phyloP scores from a whole-genome alignment of 2,113 vertebrate genomes.

The Podarcis cretensis region DNA sequence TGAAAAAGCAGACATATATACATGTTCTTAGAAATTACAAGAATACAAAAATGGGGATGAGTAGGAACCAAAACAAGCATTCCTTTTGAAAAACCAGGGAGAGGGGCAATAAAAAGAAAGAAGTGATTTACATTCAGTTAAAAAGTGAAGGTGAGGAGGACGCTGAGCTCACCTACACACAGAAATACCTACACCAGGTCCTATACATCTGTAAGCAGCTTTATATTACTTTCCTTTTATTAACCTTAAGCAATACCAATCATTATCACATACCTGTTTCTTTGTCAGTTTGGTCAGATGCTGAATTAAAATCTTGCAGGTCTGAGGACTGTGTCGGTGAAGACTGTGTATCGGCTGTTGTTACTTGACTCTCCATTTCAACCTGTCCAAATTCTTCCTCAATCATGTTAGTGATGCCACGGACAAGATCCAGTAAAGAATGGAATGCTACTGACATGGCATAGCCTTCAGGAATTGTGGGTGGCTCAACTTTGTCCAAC shows the following conservation, averaged over 20 bases:
- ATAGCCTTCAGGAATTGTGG: constrained; percentile 96
- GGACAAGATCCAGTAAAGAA: constrained; percentile 94
- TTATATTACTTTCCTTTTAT: neutral
- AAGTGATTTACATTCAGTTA: neutral
- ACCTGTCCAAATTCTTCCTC: constrained; percentile 87
- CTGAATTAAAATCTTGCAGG: constrained; percentile 69
- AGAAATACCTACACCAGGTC: neutral
- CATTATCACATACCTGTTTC: constrained; percentile 81
- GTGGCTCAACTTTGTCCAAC: constrained; percentile 98
- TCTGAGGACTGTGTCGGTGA: constrained; percentile 70
- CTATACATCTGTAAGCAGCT: neutral
- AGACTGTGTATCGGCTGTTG: constrained; percentile 66
- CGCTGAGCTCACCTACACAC: neutral
- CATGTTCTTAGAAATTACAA: too few species aligned
- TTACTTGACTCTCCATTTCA: constrained; percentile 72
- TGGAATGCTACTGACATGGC: constrained; percentile 99
- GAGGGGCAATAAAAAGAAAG: neutral
- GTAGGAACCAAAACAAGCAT: neutral
- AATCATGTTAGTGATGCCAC: constrained; percentile 96
- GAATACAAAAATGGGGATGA: neutral
- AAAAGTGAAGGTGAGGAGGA: neutral
- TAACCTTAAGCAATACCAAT: neutral
- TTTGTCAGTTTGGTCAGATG: constrained; percentile 76
- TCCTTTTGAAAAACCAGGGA: neutral
- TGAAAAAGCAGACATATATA: neutral